These are phyloP conservation scores for Drosophila testacea DNA, from an alignment of 2,888 invertebrate genomes.

Conservation along the genomic window DNA sequence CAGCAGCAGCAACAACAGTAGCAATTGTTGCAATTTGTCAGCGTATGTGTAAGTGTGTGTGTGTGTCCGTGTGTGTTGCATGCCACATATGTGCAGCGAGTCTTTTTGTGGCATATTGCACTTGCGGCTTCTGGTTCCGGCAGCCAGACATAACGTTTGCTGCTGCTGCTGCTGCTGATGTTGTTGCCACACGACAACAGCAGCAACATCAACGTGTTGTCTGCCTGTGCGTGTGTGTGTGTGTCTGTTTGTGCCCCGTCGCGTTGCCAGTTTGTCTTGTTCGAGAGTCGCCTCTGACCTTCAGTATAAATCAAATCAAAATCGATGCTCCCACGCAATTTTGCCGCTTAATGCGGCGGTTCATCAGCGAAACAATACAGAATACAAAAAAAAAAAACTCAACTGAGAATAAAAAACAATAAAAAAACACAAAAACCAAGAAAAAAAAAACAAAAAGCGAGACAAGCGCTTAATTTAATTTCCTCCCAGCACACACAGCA, in stretches of 20 bases:
- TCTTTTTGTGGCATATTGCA: conserved; percentile 29
- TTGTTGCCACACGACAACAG: conserved; percentile 30
- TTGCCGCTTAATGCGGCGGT: conserved; percentile 43
- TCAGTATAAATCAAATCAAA: conserved; percentile 66
- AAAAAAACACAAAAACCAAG: conserved; percentile 3
- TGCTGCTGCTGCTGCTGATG: conserved; percentile 13
- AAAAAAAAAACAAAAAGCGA: conserved; percentile 36
- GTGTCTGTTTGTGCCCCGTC: conserved; percentile 9
- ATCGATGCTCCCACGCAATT: conserved; percentile 67
- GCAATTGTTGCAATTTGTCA: conserved; percentile 24
- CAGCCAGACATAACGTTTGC: conserved; percentile 16
- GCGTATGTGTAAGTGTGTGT: background rate
- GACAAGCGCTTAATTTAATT: conserved; percentile 72
- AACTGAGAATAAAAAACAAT: conserved; percentile 20
- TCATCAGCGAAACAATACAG: conserved; percentile 55
- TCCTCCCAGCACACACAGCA: conserved; percentile 43
- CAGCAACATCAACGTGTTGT: conserved; percentile 15
- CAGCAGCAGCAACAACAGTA: conserved; percentile 17
- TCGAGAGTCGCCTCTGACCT: conserved; percentile 55
- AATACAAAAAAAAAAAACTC: conserved; percentile 11
- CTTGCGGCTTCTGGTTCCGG: conserved; percentile 53
- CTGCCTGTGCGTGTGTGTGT: background rate
- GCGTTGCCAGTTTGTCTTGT: conserved; percentile 7
- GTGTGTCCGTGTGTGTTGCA: conserved; percentile 14
- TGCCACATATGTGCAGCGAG: conserved; percentile 10